Evolutionary conservation across 2,113 vertebrate genomes (phyloP).

Genomic region (Chionomys nivalis): DNA sequence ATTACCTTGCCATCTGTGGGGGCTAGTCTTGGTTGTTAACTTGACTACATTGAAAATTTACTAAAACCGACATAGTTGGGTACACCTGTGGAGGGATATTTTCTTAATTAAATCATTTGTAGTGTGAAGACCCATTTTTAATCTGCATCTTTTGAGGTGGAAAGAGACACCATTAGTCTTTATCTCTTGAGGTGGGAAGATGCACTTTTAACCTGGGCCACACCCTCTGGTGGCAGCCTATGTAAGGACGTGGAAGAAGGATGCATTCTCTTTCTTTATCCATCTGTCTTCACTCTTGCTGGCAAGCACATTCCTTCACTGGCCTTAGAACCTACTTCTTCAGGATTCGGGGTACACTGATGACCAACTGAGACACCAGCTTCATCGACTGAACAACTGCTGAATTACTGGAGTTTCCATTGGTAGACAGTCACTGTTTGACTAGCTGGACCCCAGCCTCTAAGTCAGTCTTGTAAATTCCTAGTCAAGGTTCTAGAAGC

Average conservation of each 20-base stretch:
- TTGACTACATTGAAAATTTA: not conserved
- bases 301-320: not conserved
- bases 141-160: not conserved
- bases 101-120: not conserved
- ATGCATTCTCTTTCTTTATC: not conserved
- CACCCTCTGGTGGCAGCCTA: not conserved
- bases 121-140: not conserved
- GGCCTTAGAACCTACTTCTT: not conserved
- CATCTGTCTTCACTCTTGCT: not conserved
- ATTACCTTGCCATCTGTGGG: not conserved
- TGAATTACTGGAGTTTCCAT: not conserved
- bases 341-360: not conserved
- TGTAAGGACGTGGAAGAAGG: not conserved
- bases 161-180: not conserved
- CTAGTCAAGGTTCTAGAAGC: not conserved
- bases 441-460: not conserved
- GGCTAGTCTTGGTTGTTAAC: not conserved
- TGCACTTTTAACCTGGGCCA: not conserved
- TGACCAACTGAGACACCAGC: not conserved
- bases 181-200: not conserved
- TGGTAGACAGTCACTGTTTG: not conserved
- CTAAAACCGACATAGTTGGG: not conserved
- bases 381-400: not conserved
- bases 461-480: not conserved
- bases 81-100: not conserved